Evolutionary conservation across 2,797 vertebrate species (phyloP), one percentile per base, ranked within the genome.

Genomic region (Danio tinwini): DNA sequence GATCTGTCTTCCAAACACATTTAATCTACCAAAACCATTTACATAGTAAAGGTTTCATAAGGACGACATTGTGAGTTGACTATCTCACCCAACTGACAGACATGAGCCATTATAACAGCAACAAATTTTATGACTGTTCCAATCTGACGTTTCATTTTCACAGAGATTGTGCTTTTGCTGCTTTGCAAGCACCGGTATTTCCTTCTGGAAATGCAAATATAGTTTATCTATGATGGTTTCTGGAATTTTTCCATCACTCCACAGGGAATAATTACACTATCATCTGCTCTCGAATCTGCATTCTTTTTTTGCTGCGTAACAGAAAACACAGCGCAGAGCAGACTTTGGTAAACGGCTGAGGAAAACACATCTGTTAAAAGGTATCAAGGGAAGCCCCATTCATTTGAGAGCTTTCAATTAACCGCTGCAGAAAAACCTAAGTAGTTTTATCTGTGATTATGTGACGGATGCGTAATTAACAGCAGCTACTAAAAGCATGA

Each of bases 331-430:
- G 19, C 1, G 37, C 50, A 55, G 50, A 58, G 14, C 40, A 45
- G 53, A 58, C 40, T 72, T 45, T 55, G 37, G 37, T 71, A 71
- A 70, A 42, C 42, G 37, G 50, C 6, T 55, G n/a, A 55, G 70
- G 67, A 72, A 72, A 58, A 72, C 17, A 69, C 65, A 44, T 58
- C 39, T 56, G 70, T 44, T 72, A 72, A 58, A 72, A 58, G 13
- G 53, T 29, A 58, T 72, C 70, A 45, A 21, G 70, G 53, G 53
- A 72, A 70, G n/a, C 6, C 14, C 11, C 21, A 12, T 58, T 72
- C 53, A 72, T 72, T 58, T 72, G 12, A 56, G 40, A 29, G 70
- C 70, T 72, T 58, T 72, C 40, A 72, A 58, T 72, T 58, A 72
- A 58, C 39, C 7, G 40, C 69, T 21, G 39, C 12, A 72, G 69